Conservation (phyloP, 2,113 vertebrate genomes). For the Ptychochromis oligacanthus region DNA sequence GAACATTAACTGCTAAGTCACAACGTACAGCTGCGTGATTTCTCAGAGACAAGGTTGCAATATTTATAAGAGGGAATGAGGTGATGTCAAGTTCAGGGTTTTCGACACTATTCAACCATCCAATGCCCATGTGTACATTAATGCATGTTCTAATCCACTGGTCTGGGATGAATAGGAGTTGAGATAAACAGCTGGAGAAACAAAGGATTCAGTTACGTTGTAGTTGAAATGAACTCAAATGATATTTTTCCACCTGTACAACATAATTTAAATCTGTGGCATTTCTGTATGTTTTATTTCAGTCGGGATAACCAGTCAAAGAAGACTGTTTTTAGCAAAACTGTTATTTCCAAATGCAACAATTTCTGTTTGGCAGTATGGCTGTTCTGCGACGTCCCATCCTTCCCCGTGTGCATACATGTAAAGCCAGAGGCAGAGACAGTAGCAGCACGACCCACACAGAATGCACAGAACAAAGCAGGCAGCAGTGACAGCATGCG, state of each 20-base stretch:
- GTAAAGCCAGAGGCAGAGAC: background rate
- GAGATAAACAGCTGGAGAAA: background rate
- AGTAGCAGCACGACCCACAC: background rate
- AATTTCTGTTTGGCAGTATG: no score
- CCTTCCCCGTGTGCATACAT: background rate
- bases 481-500: background rate
- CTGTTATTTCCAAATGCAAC: no score
- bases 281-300: no score
- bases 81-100: background rate
- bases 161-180: background rate
- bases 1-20: background rate
- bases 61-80: background rate
- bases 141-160: background rate
- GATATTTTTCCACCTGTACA: no score
- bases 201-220: background rate
- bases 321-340: no score
- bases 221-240: no score
- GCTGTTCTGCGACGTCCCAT: background rate
- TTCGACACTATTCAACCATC: background rate
- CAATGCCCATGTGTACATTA: background rate
- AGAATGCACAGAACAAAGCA: background rate
- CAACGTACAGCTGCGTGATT: background rate
- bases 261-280: no score
- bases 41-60: background rate
- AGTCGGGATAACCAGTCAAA: no score